phyloP scores from a whole-genome alignment of 2,113 vertebrate species.

The Smithornis capensis region DNA sequence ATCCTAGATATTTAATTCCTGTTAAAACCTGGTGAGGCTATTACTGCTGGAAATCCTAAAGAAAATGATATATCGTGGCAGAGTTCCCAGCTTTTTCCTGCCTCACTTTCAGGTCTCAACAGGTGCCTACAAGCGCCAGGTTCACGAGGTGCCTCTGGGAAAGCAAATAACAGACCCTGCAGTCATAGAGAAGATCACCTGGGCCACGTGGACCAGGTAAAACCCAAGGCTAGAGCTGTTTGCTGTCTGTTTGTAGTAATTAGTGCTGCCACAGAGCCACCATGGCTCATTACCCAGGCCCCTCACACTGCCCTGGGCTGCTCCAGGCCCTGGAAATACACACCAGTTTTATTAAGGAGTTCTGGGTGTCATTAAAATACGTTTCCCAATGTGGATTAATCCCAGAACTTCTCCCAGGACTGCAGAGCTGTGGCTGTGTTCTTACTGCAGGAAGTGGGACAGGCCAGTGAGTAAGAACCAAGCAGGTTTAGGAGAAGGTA shows the following conservation, averaged over 20 bases:
- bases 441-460: background rate
- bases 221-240: too few relatives aligned
- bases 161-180: conserved; percentile 83
- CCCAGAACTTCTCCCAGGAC: background rate
- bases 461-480: background rate
- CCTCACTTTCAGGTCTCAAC: conserved; percentile 84
- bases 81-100: background rate
- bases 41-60: background rate
- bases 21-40: background rate
- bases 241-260: background rate
- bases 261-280: background rate
- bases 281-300: background rate
- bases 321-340: fast-evolving
- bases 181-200: conserved; percentile 89
- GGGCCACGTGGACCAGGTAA: conserved; percentile 98
- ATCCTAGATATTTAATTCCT: background rate
- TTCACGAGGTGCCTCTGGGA: conserved; percentile 92
- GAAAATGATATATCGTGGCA: fast-evolving
- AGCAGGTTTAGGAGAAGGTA: background rate
- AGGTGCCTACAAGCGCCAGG: conserved; percentile 89
- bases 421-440: background rate
- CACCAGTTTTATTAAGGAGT: background rate
- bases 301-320: fast-evolving
- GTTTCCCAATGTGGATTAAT: background rate
- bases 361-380: background rate